Conservation (phyloP, 23 tunicate genomes). For the Halocynthia roretzi region DNA sequence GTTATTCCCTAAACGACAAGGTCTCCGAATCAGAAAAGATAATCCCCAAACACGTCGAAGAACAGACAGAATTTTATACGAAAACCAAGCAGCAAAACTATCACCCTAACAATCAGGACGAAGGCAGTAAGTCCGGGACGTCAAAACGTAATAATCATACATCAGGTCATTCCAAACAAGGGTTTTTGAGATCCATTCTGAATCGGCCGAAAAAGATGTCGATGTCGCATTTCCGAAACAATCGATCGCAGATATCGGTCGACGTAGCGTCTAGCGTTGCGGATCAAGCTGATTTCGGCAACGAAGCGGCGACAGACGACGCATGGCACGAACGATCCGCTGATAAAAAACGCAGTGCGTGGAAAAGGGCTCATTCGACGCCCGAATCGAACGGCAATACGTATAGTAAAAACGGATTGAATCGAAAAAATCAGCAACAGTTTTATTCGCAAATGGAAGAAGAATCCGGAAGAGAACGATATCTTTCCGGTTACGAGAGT, state of each 20-base stretch:
- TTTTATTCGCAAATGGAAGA: neutral
- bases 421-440: neutral
- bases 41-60: neutral
- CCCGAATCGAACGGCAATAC: conserved; percentile 20
- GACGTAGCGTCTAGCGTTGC: conserved; percentile 9
- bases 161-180: conserved; percentile 5
- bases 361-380: conserved; percentile 37
- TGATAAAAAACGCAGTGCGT: conserved; percentile 35
- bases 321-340: conserved; percentile 28
- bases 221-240: neutral
- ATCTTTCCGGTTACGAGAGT: conserved; percentile 49
- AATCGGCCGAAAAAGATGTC: conserved; percentile 10
- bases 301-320: conserved; percentile 10
- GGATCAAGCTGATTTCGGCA: conserved; percentile 6
- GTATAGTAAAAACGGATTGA: neutral
- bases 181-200: conserved; percentile 13
- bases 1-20: neutral
- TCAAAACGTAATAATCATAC: neutral
- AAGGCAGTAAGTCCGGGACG: neutral
- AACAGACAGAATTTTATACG: neutral
- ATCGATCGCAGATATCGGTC: conserved; percentile 1
- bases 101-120: neutral
- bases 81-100: too few relatives aligned
- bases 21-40: neutral
- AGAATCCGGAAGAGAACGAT: conserved; percentile 8